Conservation (phyloP, 2,888 invertebrate species). For the Callimorpha dominula region DNA sequence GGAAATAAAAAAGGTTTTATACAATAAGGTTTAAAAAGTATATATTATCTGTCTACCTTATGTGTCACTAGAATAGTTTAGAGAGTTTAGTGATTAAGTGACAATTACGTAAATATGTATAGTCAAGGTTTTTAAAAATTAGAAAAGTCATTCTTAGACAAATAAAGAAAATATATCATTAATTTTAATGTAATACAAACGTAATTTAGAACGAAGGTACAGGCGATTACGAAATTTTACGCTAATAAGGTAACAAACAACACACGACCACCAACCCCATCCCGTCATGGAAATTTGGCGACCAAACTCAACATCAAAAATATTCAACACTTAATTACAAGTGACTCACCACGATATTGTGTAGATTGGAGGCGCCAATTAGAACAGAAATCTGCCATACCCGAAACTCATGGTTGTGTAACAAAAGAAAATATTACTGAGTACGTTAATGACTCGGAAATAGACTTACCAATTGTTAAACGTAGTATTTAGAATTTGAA, state of each 20-base stretch:
- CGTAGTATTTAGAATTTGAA: not conserved
- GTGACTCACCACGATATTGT: too few relatives aligned
- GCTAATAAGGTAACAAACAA: too few relatives aligned
- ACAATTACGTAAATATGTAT: not conserved
- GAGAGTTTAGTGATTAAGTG: not conserved
- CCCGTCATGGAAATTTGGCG: too few relatives aligned
- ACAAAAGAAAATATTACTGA: too few relatives aligned
- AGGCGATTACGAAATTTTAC: too few relatives aligned
- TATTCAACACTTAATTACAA: too few relatives aligned
- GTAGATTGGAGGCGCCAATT: too few relatives aligned
- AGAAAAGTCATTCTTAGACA: not conserved
- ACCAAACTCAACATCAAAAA: too few relatives aligned
- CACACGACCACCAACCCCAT: too few relatives aligned
- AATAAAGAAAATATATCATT: not conserved
- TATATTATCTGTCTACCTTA: not conserved
- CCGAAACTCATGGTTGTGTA: too few relatives aligned
- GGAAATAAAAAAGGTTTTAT: not conserved
- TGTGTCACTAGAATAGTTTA: not conserved
- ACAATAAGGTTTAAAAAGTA: not conserved
- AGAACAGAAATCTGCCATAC: too few relatives aligned
- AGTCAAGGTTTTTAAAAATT: not conserved
- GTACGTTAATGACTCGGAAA: not conserved
- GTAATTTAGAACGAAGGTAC: too few relatives aligned
- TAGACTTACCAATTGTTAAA: not conserved
- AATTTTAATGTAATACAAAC: not conserved